Percentiles rank a stretch among this genome's conserved stretches.
phyloP scores from a whole-genome alignment of 2,888 invertebrate species.

The Latrodectus hesperus region DNA sequence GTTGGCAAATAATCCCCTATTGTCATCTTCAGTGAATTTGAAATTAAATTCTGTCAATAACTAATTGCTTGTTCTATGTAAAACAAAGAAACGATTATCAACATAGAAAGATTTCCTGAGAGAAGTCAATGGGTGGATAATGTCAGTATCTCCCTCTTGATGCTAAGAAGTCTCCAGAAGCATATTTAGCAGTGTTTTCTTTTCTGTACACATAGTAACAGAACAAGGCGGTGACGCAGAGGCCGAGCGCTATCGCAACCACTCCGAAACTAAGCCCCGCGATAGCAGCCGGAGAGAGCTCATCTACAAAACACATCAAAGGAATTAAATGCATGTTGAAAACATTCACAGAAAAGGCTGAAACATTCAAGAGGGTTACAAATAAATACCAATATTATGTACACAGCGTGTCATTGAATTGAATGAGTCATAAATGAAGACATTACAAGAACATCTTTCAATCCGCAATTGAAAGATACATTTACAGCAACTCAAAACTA shows the following conservation, averaged over 20 bases:
- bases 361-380: too few species aligned
- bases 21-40: not conserved
- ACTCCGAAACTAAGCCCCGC: constrained; percentile 64
- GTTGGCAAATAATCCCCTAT: not conserved
- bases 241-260: constrained; percentile 36
- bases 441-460: too few species aligned
- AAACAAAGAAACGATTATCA: not conserved
- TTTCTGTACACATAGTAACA: constrained; percentile 66
- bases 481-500: too few species aligned
- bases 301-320: constrained; percentile 59
- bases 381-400: too few species aligned
- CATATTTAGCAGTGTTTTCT: constrained; percentile 26
- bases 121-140: not conserved
- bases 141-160: constrained; percentile 10
- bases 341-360: too few species aligned
- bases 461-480: too few species aligned
- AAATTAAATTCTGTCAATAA: not conserved
- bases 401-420: too few species aligned
- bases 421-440: too few species aligned
- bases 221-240: constrained; percentile 60
- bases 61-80: not conserved
- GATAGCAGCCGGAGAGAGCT: constrained; percentile 67
- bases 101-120: not conserved
- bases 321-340: not conserved
- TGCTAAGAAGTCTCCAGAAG: constrained; percentile 9